These are phyloP conservation scores for Drosophila ananassae DNA, from an alignment of 1,140 invertebrate genomes.

Conservation along the genomic window DNA sequence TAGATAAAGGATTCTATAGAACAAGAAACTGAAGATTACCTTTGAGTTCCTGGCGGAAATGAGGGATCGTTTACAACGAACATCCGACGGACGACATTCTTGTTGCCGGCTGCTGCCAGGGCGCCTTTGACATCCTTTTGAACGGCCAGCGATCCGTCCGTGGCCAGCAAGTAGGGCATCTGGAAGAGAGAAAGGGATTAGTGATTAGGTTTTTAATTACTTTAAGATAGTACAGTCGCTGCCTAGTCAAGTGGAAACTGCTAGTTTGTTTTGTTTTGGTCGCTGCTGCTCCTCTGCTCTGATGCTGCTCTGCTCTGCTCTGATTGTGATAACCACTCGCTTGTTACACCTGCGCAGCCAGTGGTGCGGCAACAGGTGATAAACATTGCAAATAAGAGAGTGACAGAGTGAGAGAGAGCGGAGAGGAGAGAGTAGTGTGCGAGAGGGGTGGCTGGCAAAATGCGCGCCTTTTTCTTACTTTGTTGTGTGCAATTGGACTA, in stretches of 20 bases:
- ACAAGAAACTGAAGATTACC: too few species aligned
- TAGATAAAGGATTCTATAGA: background rate
- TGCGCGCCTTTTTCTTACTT: conserved; percentile 65
- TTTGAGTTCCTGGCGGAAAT: conserved; percentile 79
- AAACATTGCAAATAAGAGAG: conserved; percentile 21
- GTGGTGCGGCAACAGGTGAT: conserved; percentile 74
- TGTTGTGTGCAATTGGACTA: conserved; percentile 66
- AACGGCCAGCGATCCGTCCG: conserved; percentile 82
- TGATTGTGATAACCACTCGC: conserved; percentile 59
- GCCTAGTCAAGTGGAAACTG: conserved; percentile 21
- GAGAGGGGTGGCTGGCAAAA: conserved; percentile 45
- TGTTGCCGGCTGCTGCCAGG: conserved; percentile 67
- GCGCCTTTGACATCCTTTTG: conserved; percentile 83
- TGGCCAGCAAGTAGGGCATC: conserved; percentile 83
- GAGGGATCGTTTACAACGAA: conserved; percentile 83
- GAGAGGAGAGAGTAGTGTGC: background rate
- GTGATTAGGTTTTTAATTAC: too few species aligned
- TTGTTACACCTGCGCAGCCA: conserved; percentile 68
- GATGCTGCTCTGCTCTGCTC: conserved; percentile 17
- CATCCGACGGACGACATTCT: conserved; percentile 83
- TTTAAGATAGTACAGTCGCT: conserved; percentile 24
- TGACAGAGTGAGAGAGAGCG: too few species aligned
- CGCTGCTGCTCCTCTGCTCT: conserved; percentile 30
- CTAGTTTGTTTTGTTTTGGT: conserved; percentile 24
- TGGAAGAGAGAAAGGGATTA: conserved; percentile 30